Conservation (phyloP, 2,797 vertebrate species). For the Uromys caudimaculatus region DNA sequence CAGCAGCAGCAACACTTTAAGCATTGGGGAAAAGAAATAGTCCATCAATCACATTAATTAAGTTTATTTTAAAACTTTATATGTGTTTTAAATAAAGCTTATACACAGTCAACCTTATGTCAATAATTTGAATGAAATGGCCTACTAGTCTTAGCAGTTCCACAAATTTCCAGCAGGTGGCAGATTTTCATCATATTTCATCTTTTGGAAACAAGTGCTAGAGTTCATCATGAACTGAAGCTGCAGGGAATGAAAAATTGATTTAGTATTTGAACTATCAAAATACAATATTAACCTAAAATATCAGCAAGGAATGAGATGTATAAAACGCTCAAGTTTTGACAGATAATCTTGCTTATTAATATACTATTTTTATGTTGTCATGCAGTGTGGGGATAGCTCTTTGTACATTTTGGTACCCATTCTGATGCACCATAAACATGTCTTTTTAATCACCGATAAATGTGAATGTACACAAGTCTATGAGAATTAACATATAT, state of each 20-base stretch:
- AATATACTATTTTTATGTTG: neutral
- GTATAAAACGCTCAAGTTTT: neutral
- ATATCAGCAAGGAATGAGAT: neutral
- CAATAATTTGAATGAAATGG: constrained; percentile 45
- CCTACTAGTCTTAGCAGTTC: constrained; percentile 43
- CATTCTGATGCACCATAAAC: neutral
- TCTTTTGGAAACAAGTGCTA: constrained; percentile 83
- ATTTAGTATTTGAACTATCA: constrained; percentile 44
- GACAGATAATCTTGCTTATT: neutral
- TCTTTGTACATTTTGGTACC: neutral
- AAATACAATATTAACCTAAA: neutral
- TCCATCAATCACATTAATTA: constrained; percentile 47
- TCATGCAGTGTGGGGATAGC: neutral
- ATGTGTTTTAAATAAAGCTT: constrained; percentile 66
- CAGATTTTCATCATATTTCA: neutral
- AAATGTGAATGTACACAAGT: neutral
- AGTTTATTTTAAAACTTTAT: constrained; percentile 50
- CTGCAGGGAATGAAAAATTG: constrained; percentile 82
- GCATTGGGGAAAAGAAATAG: constrained; percentile 34
- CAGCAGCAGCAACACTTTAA: neutral
- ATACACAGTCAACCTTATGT: constrained; percentile 65
- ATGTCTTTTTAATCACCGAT: neutral
- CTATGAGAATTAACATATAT: neutral
- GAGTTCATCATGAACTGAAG: constrained; percentile 93
- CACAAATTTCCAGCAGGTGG: neutral